These are phyloP conservation scores for Heliconius congener DNA, from an alignment of 1,140 invertebrate species.

Conservation along the genomic window DNA sequence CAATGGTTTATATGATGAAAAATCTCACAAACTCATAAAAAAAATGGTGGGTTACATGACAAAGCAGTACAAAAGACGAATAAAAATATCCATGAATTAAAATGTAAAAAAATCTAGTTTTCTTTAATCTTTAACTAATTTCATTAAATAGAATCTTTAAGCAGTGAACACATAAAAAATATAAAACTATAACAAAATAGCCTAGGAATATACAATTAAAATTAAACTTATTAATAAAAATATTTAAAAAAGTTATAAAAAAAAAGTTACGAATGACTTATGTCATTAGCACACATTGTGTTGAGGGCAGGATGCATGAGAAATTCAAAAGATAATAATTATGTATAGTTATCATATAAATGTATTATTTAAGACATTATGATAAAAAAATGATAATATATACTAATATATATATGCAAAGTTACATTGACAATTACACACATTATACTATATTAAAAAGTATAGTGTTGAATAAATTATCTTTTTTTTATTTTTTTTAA, in stretches of 20 bases:
- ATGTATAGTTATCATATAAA: constrained; percentile 7
- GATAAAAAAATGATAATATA: not conserved
- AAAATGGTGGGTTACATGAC: not conserved
- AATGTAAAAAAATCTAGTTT: not conserved
- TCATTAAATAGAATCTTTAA: constrained; percentile 16
- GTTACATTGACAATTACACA: not conserved
- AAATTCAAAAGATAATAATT: constrained; percentile 14
- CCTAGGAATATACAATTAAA: constrained; percentile 59
- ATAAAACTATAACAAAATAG: constrained; percentile 24
- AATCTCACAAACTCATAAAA: not conserved
- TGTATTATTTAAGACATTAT: not conserved
- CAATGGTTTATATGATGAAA: not conserved
- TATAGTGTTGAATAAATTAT: not conserved
- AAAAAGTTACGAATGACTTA: constrained; percentile 41
- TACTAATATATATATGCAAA: not conserved
- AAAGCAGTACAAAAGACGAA: not conserved
- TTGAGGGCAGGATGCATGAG: constrained; percentile 28
- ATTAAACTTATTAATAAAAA: constrained; percentile 56
- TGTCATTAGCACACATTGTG: constrained; percentile 25
- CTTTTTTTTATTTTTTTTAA: too few species aligned
- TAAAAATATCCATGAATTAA: not conserved
- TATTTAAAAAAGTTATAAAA: constrained; percentile 61
- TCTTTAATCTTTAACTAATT: not conserved
- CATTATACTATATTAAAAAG: not conserved
- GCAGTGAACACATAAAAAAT: constrained; percentile 23